Percentiles rank a stretch among this genome's conserved stretches.
Conservation (phyloP, 2,888 invertebrate genomes). For the Volucella inanis region DNA sequence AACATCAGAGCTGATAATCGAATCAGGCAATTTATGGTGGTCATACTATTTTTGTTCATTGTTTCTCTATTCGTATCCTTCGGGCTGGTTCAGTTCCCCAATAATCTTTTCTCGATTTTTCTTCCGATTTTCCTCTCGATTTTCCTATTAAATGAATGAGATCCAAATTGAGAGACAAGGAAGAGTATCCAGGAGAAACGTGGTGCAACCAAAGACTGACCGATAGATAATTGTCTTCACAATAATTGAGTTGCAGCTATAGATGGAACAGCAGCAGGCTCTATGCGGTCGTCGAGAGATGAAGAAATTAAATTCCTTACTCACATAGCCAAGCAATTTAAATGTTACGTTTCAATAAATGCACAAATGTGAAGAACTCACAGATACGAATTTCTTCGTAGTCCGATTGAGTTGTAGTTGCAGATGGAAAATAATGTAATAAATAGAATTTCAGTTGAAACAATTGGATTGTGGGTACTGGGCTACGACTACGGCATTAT, state of each 20-base stretch:
- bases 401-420: constrained; percentile 8
- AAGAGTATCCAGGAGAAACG: constrained; percentile 18
- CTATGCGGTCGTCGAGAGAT: neutral
- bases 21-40: constrained; percentile 73
- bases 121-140: constrained; percentile 44
- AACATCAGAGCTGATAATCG: constrained; percentile 70
- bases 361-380: neutral
- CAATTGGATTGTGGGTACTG: constrained; percentile 15
- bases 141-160: constrained; percentile 41
- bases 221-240: constrained; percentile 69
- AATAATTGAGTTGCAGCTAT: constrained; percentile 64
- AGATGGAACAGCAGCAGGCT: neutral
- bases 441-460: constrained; percentile 58
- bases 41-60: constrained; percentile 68
- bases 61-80: constrained; percentile 64
- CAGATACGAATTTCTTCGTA: neutral
- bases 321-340: constrained; percentile 27
- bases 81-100: neutral
- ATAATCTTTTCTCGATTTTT: neutral
- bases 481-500: neutral
- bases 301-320: neutral
- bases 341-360: constrained; percentile 20
- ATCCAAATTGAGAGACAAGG: constrained; percentile 41
- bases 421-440: constrained; percentile 40
- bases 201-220: constrained; percentile 64